A percentile compares a stretch with the other conserved stretches of the same genome.
phyloP scores from a whole-genome alignment of 2,888 invertebrate species.

The Hydropsyche betteni region DNA sequence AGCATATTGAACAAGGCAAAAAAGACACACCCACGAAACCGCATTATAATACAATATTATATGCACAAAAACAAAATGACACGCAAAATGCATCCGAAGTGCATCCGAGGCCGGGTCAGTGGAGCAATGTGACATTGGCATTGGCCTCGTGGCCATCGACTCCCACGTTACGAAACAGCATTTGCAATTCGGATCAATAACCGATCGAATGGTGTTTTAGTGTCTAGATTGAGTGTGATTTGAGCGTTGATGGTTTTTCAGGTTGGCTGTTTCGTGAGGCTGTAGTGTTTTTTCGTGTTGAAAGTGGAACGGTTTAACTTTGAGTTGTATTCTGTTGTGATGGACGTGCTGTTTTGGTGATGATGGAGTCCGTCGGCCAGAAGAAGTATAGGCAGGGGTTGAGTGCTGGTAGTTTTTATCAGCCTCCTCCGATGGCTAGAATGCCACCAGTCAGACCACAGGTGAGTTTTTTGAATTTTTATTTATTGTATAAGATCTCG shows the following conservation, averaged over 20 bases:
- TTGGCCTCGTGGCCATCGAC: slow-evolving; percentile 37
- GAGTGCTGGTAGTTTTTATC: slow-evolving; percentile 69
- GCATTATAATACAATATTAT: no score
- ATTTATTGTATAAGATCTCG: no score
- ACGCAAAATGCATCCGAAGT: not conserved
- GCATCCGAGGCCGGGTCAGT: slow-evolving; percentile 35
- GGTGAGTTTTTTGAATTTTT: slow-evolving; percentile 54
- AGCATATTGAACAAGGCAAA: no score
- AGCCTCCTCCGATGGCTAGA: slow-evolving; percentile 61
- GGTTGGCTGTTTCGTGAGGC: not conserved
- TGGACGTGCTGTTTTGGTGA: slow-evolving; percentile 9
- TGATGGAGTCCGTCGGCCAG: slow-evolving; percentile 70
- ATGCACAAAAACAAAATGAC: not conserved
- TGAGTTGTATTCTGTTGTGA: not conserved
- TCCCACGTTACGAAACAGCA: slow-evolving; percentile 14
- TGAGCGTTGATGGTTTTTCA: not conserved
- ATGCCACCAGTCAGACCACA: slow-evolving; percentile 64
- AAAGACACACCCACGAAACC: no score
- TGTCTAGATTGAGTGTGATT: not conserved
- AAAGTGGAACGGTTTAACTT: not conserved
- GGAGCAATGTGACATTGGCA: slow-evolving; percentile 50
- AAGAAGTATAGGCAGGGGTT: slow-evolving; percentile 71
- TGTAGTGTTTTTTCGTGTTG: not conserved
- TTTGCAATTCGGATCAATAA: no score
- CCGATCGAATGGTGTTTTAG: not conserved